phyloP scores from a whole-genome alignment of 2,888 invertebrate species.

The Lithophane ornitopus region DNA sequence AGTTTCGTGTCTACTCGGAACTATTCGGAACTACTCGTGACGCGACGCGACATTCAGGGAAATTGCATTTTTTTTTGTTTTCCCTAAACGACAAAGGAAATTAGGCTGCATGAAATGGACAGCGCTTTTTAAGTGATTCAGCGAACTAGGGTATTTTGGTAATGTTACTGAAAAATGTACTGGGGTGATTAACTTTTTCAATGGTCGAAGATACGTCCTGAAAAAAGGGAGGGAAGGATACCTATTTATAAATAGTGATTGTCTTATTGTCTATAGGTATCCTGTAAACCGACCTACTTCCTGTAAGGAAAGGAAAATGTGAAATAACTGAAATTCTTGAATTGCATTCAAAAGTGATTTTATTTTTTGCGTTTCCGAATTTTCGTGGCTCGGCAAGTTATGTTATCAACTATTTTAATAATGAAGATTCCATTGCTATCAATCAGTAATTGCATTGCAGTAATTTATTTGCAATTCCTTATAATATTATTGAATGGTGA shows the following conservation, averaged over 20 bases:
- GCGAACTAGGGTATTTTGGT: constrained; percentile 32
- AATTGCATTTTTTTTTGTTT: constrained; percentile 66
- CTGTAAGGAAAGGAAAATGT: background rate
- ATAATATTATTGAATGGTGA: no score
- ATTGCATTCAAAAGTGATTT: background rate
- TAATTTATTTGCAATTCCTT: no score
- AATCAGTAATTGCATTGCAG: no score
- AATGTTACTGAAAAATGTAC: background rate
- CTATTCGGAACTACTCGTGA: constrained; percentile 58
- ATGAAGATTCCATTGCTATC: no score
- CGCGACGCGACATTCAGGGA: constrained; percentile 68
- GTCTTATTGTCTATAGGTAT: background rate
- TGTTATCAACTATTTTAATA: background rate
- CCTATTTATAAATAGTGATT: background rate
- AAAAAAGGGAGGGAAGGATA: background rate
- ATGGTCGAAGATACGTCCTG: no score
- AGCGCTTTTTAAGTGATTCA: constrained; percentile 31
- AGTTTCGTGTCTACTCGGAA: constrained; percentile 37
- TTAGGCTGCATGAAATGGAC: constrained; percentile 41
- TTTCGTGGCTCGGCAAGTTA: background rate
- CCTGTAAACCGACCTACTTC: background rate
- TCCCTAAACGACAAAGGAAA: constrained; percentile 60
- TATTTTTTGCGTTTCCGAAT: background rate
- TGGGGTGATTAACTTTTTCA: background rate
- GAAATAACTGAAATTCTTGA: background rate